Evolutionary conservation across 2,797 vertebrate genomes (phyloP).

Genomic region (Leptatherina wallacei): DNA sequence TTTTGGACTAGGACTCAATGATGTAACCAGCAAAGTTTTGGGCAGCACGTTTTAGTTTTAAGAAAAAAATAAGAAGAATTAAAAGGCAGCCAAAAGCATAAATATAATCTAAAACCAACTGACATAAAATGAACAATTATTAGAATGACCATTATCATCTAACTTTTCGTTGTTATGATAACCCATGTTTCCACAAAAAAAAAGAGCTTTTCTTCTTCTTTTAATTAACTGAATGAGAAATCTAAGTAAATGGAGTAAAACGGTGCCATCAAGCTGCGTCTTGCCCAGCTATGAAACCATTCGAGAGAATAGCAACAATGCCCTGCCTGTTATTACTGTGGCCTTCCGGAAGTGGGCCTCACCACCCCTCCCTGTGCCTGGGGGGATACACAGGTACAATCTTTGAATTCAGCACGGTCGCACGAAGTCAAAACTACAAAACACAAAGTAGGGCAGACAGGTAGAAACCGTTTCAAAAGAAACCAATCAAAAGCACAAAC

Average conservation of each 20-base stretch:
- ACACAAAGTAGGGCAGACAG: not conserved
- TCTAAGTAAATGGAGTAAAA: slow-evolving; percentile 4
- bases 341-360: slow-evolving; percentile 80
- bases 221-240: slow-evolving; percentile 17
- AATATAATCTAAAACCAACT: no score
- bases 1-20: not conserved
- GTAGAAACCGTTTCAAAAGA: not conserved
- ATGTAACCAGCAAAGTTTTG: not conserved
- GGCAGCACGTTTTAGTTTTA: not conserved
- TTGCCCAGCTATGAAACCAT: slow-evolving; percentile 69
- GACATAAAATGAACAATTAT: not conserved
- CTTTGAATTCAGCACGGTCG: slow-evolving; percentile 44
- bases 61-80: not conserved
- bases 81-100: not conserved
- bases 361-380: slow-evolving; percentile 66
- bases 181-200: no score
- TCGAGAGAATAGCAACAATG: slow-evolving; percentile 71
- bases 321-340: slow-evolving; percentile 79
- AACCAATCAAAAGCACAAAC: not conserved
- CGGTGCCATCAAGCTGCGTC: slow-evolving; percentile 72
- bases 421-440: slow-evolving; percentile 1
- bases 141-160: not conserved
- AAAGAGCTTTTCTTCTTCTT: not conserved
- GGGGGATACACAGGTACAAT: slow-evolving; percentile 69
- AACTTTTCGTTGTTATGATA: no score